These are phyloP conservation scores for Cladorhizidae sp. DNA, from an alignment of 37 sponge, comb jelly and placozoan genomes.

Conservation along the genomic window DNA sequence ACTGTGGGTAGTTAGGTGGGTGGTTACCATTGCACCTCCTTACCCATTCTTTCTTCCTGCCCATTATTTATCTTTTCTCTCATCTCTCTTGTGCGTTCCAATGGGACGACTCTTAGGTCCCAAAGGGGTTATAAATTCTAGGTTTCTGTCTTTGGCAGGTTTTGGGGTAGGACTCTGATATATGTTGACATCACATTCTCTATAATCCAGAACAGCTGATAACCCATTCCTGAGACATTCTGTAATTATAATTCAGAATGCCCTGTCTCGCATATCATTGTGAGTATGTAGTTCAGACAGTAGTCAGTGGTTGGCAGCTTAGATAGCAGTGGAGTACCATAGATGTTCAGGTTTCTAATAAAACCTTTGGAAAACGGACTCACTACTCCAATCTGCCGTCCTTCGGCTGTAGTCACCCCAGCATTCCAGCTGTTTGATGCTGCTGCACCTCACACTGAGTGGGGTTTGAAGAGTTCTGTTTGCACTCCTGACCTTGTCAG, in stretches of 20 bases:
- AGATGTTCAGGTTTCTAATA: constrained; percentile 30
- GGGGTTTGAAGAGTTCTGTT: constrained; percentile 11
- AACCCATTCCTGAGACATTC: no score
- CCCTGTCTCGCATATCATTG: constrained; percentile 56
- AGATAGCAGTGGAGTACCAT: constrained; percentile 27
- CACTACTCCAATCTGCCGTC: constrained; percentile 48
- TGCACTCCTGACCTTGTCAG: constrained; percentile 37
- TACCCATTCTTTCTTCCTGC: no score
- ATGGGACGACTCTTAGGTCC: no score
- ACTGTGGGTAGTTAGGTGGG: no score
- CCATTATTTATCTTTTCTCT: no score
- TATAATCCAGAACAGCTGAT: constrained; percentile 44
- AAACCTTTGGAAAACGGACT: constrained; percentile 37
- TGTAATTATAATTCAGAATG: no score
- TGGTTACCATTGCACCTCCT: no score
- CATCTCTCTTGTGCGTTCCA: no score
- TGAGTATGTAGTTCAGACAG: constrained; percentile 17
- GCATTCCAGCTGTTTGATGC: constrained; percentile 7
- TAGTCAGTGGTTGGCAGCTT: background rate
- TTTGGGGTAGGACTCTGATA: constrained; percentile 26
- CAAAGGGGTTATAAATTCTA: no score
- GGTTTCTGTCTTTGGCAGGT: background rate
- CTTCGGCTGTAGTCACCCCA: constrained; percentile 35
- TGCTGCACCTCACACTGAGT: constrained; percentile 3
- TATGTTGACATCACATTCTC: constrained; percentile 40